Percentiles rank a stretch among this genome's conserved stretches.
Conservation (phyloP, 2,113 vertebrate species). For the Amphilophus citrinellus region DNA sequence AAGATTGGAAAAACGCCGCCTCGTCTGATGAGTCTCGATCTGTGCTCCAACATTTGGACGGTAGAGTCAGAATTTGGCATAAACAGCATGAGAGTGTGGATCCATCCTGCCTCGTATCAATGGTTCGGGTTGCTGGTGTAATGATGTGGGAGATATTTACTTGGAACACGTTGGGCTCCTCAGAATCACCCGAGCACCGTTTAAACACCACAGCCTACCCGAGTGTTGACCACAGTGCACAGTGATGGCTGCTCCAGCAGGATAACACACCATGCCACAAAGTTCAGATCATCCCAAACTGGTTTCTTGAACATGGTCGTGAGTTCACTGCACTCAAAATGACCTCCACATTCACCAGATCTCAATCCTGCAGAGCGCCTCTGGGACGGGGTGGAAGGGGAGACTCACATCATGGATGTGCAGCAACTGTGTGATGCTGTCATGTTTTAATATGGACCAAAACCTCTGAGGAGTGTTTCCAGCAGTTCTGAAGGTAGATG, state of each 20-base stretch:
- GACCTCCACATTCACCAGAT: neutral
- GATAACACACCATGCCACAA: neutral
- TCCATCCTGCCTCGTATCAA: neutral
- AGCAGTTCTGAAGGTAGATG: neutral
- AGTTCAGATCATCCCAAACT: neutral
- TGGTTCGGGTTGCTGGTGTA: neutral
- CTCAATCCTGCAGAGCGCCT: too few species aligned
- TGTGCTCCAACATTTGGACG: too few species aligned
- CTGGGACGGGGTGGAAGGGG: neutral
- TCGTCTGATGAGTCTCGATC: accelerated
- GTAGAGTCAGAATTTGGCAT: too few species aligned
- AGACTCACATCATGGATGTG: neutral
- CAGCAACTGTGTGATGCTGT: neutral
- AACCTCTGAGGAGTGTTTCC: neutral
- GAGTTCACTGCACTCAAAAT: neutral
- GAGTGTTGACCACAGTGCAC: neutral
- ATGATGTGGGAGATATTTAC: neutral
- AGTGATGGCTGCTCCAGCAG: neutral
- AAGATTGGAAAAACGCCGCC: neutral
- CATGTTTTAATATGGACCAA: neutral
- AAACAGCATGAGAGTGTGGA: too few species aligned
- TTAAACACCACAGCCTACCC: neutral
- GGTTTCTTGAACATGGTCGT: neutral
- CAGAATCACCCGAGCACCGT: neutral
- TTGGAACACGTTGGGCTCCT: neutral